Evolutionary conservation across 1,140 invertebrate genomes (phyloP), one percentile per base, ranked within the genome.

Genomic region (Sipha flava): DNA sequence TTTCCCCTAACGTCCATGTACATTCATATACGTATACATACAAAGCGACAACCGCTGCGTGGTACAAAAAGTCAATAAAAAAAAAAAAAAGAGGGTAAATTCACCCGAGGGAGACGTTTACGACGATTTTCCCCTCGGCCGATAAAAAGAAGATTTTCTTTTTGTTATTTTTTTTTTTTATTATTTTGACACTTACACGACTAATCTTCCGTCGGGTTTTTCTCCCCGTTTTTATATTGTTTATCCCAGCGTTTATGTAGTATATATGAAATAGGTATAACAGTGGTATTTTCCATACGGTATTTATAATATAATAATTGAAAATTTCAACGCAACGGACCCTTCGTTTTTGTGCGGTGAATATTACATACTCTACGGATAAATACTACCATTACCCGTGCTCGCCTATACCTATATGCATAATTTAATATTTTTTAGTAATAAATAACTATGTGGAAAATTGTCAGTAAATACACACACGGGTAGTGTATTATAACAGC

Each of bases 61-160:
- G 70, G 12, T 54, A 54, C n/a, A 59, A 73, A 77, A 77, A 77
- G 73, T 77, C 73, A 77, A 59, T 77, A 77, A 77, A 77, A 77
- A 54, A 75, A 37, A 34, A 73, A 49, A 73, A 75, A 54, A 77
- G 73, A 54, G 73, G 49, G 52, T 57, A 77, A 77, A 77, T 59
- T 40, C 73, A 52, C 54, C 73, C 73, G 73, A 54, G 52, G 73
- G 73, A 77, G 59, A 77, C 73, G 52, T 77, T 77, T 77, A 77
- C 73, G 29, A 75, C 52, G 73, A 57, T 77, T 59, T 77, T 77
- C 73, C 73, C 73, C 73, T 77, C 54, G 52, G 52, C 31, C 52
- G 52, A 77, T 57, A 77, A 77, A 52, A 77, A 77, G 70, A 54
- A 77, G 47, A 77, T 77, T 77, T 70, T 26, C 49, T 37, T 75